These are phyloP conservation scores for Gambusia affinis DNA, from an alignment of 2,113 vertebrate species.

Conservation along the genomic window DNA sequence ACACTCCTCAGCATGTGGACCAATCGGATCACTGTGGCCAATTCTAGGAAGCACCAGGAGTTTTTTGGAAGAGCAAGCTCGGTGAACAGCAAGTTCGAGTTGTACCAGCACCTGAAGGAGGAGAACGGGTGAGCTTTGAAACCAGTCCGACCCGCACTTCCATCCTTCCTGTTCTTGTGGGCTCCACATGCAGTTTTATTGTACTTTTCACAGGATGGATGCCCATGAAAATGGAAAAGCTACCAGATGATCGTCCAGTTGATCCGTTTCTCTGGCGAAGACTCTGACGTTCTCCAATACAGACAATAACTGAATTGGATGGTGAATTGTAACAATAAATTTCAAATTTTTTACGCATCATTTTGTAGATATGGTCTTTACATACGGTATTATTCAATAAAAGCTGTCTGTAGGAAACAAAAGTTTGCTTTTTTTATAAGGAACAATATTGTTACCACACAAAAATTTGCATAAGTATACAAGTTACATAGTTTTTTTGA, in stretches of 20 bases:
- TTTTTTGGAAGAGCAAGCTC: slow-evolving; percentile 92
- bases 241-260: slow-evolving; percentile 83
- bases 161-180: neutral
- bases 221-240: slow-evolving; percentile 93
- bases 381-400: slow-evolving; percentile 72
- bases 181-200: neutral
- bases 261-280: slow-evolving; percentile 10
- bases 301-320: slow-evolving; percentile 20
- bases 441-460: neutral
- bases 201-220: slow-evolving; percentile 86
- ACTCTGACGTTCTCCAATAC: slow-evolving; percentile 5
- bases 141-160: too few relatives aligned
- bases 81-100: slow-evolving; percentile 92
- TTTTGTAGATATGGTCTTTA: slow-evolving; percentile 75
- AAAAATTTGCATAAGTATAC: neutral
- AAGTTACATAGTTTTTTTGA: neutral
- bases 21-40: slow-evolving; percentile 93
- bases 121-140: slow-evolving; percentile 88
- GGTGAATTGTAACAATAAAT: slow-evolving; percentile 46
- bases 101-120: slow-evolving; percentile 98
- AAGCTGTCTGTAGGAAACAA: slow-evolving; percentile 47
- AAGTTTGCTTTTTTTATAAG: slow-evolving; percentile 7
- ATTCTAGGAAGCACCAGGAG: slow-evolving; percentile 97
- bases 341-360: slow-evolving; percentile 62
- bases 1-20: slow-evolving; percentile 95